Conservation (phyloP, 2,797 vertebrate genomes). For the Miichthys miiuy region DNA sequence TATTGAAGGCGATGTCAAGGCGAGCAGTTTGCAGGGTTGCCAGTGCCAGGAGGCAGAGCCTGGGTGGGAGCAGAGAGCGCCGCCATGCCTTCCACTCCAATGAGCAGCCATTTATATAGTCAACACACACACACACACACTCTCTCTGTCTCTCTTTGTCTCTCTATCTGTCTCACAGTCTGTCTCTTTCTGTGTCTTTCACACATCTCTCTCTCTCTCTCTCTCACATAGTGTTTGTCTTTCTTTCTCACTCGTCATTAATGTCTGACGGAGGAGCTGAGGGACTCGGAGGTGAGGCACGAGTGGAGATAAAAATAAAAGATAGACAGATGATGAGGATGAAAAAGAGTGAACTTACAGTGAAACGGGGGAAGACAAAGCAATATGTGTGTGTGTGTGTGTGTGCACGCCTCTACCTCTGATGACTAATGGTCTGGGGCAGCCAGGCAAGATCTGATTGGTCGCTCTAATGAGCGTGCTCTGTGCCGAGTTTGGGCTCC, state of each 20-base stretch:
- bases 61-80: slow-evolving; percentile 82
- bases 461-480: slow-evolving; percentile 96
- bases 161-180: slow-evolving; percentile 45
- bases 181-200: slow-evolving; percentile 27
- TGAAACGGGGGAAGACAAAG: slow-evolving; percentile 58
- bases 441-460: slow-evolving; percentile 90
- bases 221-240: not conserved
- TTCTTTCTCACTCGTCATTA: slow-evolving; percentile 17
- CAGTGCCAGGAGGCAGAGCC: slow-evolving; percentile 85
- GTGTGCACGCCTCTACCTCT: slow-evolving; percentile 82
- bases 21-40: slow-evolving; percentile 86
- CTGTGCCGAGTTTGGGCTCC: slow-evolving; percentile 90
- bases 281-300: slow-evolving; percentile 38
- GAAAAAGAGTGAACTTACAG: slow-evolving; percentile 46
- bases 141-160: slow-evolving; percentile 48
- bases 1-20: slow-evolving; percentile 89
- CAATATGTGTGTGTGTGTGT: slow-evolving; percentile 53
- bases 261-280: slow-evolving; percentile 24
- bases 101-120: slow-evolving; percentile 89
- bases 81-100: slow-evolving; percentile 90
- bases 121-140: slow-evolving; percentile 72
- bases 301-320: slow-evolving; percentile 43
- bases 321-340: slow-evolving; percentile 30
- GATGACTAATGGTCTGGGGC: slow-evolving; percentile 93
- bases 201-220: slow-evolving; percentile 11